Evolutionary conservation across 2,113 vertebrate genomes (phyloP).

Genomic region (Scomber scombrus): DNA sequence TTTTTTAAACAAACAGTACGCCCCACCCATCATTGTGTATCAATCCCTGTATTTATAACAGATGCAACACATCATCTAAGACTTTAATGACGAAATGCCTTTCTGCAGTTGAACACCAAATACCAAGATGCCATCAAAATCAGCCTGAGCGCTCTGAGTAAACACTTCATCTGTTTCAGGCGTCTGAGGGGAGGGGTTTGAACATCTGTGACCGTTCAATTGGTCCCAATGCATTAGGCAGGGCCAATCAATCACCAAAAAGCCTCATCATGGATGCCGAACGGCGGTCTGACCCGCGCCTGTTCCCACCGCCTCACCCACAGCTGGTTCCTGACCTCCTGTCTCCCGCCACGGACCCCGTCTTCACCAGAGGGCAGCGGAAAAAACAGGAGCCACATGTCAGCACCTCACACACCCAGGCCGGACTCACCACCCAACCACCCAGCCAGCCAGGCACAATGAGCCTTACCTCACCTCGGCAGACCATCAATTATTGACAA

Average conservation of each 20-base stretch:
- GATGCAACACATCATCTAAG: too few relatives aligned
- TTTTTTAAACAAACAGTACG: too few relatives aligned
- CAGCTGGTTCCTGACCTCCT: slow-evolving; percentile 69
- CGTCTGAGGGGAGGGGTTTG: slow-evolving; percentile 18
- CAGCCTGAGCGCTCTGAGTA: slow-evolving; percentile 16
- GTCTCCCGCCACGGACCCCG: slow-evolving; percentile 32
- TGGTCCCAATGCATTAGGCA: slow-evolving; percentile 52
- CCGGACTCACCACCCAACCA: slow-evolving; percentile 28
- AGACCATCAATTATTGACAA: slow-evolving; percentile 80
- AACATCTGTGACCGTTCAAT: slow-evolving; percentile 76
- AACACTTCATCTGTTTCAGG: slow-evolving; percentile 51
- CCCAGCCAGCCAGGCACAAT: slow-evolving; percentile 44
- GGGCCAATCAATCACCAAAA: slow-evolving; percentile 63
- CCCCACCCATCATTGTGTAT: too few relatives aligned
- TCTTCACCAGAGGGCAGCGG: slow-evolving; percentile 49
- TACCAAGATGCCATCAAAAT: slow-evolving; percentile 5
- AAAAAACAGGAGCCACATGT: slow-evolving; percentile 76
- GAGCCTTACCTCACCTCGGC: slow-evolving; percentile 66
- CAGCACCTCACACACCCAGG: slow-evolving; percentile 45
- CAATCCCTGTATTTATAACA: too few relatives aligned
- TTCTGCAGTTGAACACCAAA: not conserved
- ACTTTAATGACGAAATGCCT: not conserved
- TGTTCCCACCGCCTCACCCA: slow-evolving; percentile 34
- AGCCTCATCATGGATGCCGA: not conserved
- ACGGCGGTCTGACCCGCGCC: slow-evolving; percentile 38